These are phyloP conservation scores for Oryzias curvinotus DNA, from an alignment of 2,113 vertebrate genomes.

Conservation along the genomic window DNA sequence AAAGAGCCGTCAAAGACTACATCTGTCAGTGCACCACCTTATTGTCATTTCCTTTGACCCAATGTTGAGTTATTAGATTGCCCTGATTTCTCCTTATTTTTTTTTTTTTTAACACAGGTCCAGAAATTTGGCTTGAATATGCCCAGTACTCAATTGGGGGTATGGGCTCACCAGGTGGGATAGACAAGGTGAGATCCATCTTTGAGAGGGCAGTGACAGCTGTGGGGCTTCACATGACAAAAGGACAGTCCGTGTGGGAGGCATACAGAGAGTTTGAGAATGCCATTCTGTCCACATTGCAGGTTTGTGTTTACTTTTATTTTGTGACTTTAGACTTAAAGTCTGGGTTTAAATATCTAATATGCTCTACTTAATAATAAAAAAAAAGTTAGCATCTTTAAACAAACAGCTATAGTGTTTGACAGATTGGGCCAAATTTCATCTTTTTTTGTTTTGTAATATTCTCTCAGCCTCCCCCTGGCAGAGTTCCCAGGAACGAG, in stretches of 20 bases:
- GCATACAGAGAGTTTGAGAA: conserved; percentile 96
- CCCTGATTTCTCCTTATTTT: neutral
- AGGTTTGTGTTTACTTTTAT: conserved; percentile 77
- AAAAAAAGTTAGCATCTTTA: conserved; percentile 5
- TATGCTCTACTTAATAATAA: neutral
- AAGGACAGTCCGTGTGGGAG: conserved; percentile 91
- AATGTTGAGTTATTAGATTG: neutral
- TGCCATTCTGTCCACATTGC: conserved; percentile 87
- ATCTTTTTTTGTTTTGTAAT: conserved; percentile 49
- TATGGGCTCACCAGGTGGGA: conserved; percentile 89
- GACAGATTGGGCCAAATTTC: conserved; percentile 3
- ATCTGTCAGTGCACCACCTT: conserved; percentile 84
- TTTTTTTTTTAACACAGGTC: conserved; percentile 75
- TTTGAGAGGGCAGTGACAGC: conserved; percentile 91
- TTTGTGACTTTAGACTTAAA: neutral
- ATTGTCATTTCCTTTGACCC: neutral
- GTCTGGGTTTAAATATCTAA: neutral
- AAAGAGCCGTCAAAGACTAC: conserved; percentile 91
- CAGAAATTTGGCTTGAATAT: conserved; percentile 97
- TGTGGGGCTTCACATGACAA: conserved; percentile 91
- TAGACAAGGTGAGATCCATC: conserved; percentile 86
- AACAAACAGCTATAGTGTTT: neutral
- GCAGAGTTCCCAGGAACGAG: conserved; percentile 82
- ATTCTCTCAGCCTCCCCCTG: conserved; percentile 84
- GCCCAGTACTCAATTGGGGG: conserved; percentile 96